Evolutionary conservation across 2,113 vertebrate genomes (phyloP), one percentile per base, ranked within the genome.

Genomic region (Clarias macrocephalus): DNA sequence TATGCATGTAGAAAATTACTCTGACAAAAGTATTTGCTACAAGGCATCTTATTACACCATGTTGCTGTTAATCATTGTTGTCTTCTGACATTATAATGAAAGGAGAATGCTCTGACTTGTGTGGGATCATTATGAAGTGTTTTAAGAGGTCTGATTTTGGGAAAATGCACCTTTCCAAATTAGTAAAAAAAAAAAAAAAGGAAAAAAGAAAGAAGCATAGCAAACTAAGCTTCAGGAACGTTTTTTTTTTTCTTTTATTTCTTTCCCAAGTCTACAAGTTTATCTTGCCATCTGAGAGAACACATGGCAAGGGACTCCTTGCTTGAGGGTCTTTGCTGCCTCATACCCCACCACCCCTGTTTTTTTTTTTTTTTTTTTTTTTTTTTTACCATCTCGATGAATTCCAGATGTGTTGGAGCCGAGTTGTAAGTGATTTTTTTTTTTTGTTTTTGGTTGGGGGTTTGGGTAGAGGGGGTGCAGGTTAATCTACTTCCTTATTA

Each of bases 361-460:
- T 13, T 62, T 0, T 59, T 91, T 91, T 91, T 89, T 84, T 88
- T 91, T 91, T 91, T 91, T 89, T 84, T 88, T 89, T 13, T 62
- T 0, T 63, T 91, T 91, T 91, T 89, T 85, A 88, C 80, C 86
- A 87, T 0, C 2, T 72, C 89, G 96, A 97, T 96, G 94, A 95
- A 91, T 95, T 97, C 97, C 97, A 98, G 96, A 97, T 98, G 96
- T 96, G 89, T 87, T 90, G 82, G 52, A 93, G 93, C 90, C 81
- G n/a, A 93, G 93, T 90, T 90, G 85, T 95, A 92, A 93, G 92
- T 92, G 88, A 91, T 91, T 88, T 77, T 79, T 72, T 84, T 59
- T 80, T 25, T 25, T 33, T 60, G 23, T 28, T 60, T 85, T 90
- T 89, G 42, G 89, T 0, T 0, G 85, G 88, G 85, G 84, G 48